A percentile compares a stretch with the other conserved stretches of the same genome.
phyloP scores from a whole-genome alignment of 2,113 vertebrate species.

The Mormyrus lacerda region DNA sequence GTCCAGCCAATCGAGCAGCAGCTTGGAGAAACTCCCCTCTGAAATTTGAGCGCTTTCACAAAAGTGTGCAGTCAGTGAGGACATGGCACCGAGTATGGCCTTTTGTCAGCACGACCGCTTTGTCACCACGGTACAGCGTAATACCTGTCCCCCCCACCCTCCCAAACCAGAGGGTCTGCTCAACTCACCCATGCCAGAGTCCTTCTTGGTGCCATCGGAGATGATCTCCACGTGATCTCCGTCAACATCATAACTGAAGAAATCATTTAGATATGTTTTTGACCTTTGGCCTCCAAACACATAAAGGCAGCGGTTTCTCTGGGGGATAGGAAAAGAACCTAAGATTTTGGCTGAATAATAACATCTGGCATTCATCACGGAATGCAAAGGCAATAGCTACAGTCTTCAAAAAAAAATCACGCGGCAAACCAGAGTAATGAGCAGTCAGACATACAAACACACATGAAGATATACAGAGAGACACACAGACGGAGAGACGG shows the following conservation, averaged over 20 bases:
- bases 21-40: background rate
- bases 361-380: background rate
- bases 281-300: constrained; percentile 96
- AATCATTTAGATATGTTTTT: constrained; percentile 98
- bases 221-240: constrained; percentile 96
- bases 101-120: background rate
- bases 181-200: constrained; percentile 93
- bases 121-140: background rate
- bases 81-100: background rate
- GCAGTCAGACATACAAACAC: background rate
- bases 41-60: background rate
- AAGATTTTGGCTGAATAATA: background rate
- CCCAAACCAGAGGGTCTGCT: background rate
- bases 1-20: background rate
- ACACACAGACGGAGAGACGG: background rate
- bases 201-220: constrained; percentile 97
- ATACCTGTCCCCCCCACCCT: background rate
- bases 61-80: background rate
- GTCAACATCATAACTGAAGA: constrained; percentile 98
- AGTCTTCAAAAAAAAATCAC: background rate
- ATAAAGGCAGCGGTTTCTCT: constrained; percentile 96
- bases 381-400: background rate
- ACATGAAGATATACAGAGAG: background rate
- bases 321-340: background rate
- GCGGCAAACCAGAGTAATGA: background rate